Base-by-base conservation (phyloP, 2,888 invertebrate genomes). In the Drosophila niveifrons region DNA sequence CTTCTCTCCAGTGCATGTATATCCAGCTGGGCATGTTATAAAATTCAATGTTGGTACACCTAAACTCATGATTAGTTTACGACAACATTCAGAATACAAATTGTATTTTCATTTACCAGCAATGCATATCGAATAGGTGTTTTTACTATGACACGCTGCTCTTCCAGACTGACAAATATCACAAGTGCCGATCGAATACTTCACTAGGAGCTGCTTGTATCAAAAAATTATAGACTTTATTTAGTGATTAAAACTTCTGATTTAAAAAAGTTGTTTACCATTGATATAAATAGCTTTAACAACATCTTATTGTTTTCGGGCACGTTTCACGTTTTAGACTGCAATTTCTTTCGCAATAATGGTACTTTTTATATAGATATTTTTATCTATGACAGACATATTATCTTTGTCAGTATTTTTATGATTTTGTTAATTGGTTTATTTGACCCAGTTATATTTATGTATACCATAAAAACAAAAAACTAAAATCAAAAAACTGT, bases 111-210 rank as follows among this genome's bases (percentile, higher is more conserved):
- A 41, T 15, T 48, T 1, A 81, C 81, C 84, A 10, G 41, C 1
- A 1, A 57, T n/a, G 46, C 82, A 83, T 43, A 86, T 56, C 10
- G 82, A 88, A 52, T 65, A 83, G 8, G 51, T 71, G 9, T 66
- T 78, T 13, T 69, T 64, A 29, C 47, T 78, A 11, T 71, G 89
- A 15, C 82, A 83, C 6, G 87, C 89, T 18, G 57, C 68, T 1
- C 47, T 66, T 17, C 55, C 62, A 11, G 18, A 18, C 18, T 68
- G 78, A n/a, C 82, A 83, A 11, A 80, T 71, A 61, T 86, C 64
- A 56, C 82, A 83, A 2, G 28, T 46, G 17, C 72, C 81, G 8
- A 29, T 28, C 13, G 71, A 41, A 29, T 75, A 51, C 9, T 58
- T 28, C 10, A 59, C 59, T 13, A 87, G 28, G 7, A 75, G 50